A percentile compares a stretch with the other conserved stretches of the same genome.
phyloP scores from a whole-genome alignment of 2,888 invertebrate species.

The Aspidiotus destructor region DNA sequence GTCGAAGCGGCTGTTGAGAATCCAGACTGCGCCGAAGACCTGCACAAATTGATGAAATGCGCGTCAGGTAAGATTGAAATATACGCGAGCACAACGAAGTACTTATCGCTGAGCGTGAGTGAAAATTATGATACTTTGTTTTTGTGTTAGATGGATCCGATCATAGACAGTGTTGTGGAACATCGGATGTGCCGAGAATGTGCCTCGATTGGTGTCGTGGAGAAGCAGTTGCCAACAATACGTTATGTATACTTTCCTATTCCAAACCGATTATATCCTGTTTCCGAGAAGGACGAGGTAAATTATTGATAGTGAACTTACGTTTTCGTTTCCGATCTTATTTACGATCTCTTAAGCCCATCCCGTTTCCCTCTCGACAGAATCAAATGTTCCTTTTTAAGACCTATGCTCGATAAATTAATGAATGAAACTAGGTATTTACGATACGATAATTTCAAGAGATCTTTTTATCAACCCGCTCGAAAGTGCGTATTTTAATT shows the following conservation, averaged over 20 bases:
- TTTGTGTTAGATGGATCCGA: constrained; percentile 50
- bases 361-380: too few relatives aligned
- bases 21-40: constrained; percentile 70
- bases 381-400: too few relatives aligned
- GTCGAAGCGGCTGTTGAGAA: constrained; percentile 72
- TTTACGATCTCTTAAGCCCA: too few relatives aligned
- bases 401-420: too few relatives aligned
- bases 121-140: background rate
- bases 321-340: too few relatives aligned
- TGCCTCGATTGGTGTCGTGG: constrained; percentile 80
- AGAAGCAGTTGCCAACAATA: constrained; percentile 55
- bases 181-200: constrained; percentile 65
- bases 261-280: constrained; percentile 68
- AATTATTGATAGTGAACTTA: constrained; percentile 12
- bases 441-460: too few relatives aligned
- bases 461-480: too few relatives aligned
- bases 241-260: constrained; percentile 60
- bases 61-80: constrained; percentile 52
- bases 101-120: too few relatives aligned
- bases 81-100: too few relatives aligned
- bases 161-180: constrained; percentile 73
- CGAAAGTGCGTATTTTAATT: too few relatives aligned
- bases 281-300: constrained; percentile 65
- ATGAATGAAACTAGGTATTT: too few relatives aligned
- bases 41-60: constrained; percentile 76